Evolutionary conservation across 2,888 invertebrate genomes (phyloP).

Genomic region (Cryptosula pallasiana): DNA sequence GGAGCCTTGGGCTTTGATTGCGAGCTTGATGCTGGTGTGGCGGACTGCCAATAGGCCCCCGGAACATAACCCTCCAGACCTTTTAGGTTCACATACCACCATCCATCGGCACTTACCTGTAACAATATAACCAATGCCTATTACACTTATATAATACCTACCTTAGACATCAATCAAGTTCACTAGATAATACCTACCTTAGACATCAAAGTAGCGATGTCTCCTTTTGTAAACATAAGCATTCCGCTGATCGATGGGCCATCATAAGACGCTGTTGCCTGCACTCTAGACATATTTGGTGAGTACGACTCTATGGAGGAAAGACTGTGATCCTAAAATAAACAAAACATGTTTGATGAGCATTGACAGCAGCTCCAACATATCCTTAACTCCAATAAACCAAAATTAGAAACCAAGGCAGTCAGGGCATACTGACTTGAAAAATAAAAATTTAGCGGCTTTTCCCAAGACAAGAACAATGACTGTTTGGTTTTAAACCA

Average conservation of each 20-base stretch:
- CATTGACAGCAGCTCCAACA: too few relatives aligned
- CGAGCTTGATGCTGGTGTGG: not conserved
- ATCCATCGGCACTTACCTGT: conserved; percentile 24
- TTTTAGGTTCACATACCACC: conserved; percentile 31
- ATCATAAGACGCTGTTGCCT: not conserved
- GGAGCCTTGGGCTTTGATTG: not conserved
- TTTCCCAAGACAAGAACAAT: too few relatives aligned
- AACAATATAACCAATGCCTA: too few relatives aligned
- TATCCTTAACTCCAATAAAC: too few relatives aligned
- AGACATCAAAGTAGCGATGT: conserved; percentile 5
- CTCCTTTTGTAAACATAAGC: conserved; percentile 23
- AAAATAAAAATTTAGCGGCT: too few relatives aligned
- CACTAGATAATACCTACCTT: too few relatives aligned
- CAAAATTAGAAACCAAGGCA: too few relatives aligned
- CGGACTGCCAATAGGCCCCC: not conserved
- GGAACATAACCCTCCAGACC: conserved; percentile 24
- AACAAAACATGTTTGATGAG: too few relatives aligned
- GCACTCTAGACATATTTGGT: not conserved
- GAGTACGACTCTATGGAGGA: conserved; percentile 4
- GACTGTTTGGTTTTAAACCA: too few relatives aligned
- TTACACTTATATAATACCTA: too few relatives aligned
- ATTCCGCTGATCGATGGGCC: conserved; percentile 9
- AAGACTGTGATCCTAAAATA: not conserved
- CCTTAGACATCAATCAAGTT: too few relatives aligned
- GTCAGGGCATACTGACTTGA: too few relatives aligned